Conservation (phyloP, 2,113 vertebrate genomes). For the Spermophilus dauricus region DNA sequence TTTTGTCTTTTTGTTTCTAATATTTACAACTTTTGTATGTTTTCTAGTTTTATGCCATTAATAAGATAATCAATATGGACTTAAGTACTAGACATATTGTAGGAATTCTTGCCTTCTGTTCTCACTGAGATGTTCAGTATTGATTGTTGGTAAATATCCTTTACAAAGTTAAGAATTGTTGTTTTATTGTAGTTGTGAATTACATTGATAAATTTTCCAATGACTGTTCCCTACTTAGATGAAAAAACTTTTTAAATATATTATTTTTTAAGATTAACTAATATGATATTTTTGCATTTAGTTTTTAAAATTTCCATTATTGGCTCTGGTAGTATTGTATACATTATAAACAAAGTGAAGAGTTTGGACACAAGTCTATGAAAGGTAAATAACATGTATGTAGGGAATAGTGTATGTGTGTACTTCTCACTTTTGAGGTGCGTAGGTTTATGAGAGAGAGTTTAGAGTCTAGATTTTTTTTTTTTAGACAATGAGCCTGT, state of each 20-base stretch:
- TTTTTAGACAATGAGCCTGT: neutral
- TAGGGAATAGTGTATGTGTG: neutral
- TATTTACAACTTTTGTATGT: neutral
- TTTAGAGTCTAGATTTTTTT: neutral
- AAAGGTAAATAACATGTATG: neutral
- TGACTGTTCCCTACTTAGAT: neutral
- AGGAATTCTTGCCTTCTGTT: neutral
- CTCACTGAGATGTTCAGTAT: slow-evolving; percentile 1
- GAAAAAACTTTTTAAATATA: slow-evolving; percentile 24
- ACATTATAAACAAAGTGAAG: neutral
- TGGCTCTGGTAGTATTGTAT: neutral
- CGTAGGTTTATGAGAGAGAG: neutral
- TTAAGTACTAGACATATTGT: neutral
- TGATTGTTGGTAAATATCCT: neutral
- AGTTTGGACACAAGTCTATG: neutral
- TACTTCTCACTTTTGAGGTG: neutral
- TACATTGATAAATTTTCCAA: neutral
- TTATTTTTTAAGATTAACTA: neutral
- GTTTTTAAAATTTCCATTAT: slow-evolving; percentile 55
- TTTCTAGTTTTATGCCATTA: neutral
- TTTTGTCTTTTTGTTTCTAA: neutral
- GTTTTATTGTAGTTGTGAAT: slow-evolving; percentile 40
- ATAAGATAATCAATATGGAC: neutral
- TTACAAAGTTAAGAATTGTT: neutral
- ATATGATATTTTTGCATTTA: neutral